A percentile compares a stretch with the other conserved stretches of the same genome.
Conservation (phyloP, 1,140 invertebrate species). For the Protaetia brevitarsis region DNA sequence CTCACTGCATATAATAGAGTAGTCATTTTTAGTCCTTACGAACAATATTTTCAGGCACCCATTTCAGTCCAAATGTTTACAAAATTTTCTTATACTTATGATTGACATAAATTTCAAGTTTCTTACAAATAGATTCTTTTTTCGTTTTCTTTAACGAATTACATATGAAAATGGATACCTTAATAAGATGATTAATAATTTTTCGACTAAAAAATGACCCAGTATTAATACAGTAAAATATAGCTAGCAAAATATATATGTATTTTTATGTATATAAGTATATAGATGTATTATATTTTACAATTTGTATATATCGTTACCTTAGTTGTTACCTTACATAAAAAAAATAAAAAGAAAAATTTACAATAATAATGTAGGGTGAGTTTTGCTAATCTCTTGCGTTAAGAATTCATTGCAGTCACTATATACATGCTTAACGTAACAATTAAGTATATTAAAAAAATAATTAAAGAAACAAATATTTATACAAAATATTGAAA, state of each 20-base stretch:
- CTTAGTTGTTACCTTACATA: background rate
- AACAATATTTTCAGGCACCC: conserved; percentile 37
- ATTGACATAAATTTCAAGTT: conserved; percentile 34
- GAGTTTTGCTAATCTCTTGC: background rate
- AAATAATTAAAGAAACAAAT: background rate
- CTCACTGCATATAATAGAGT: conserved; percentile 25
- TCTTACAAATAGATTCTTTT: conserved; percentile 20
- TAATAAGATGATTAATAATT: conserved; percentile 7
- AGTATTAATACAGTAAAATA: conserved; percentile 25
- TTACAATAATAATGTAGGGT: background rate
- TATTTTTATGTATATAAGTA: background rate
- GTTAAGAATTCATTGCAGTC: conserved; percentile 2
- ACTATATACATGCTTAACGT: background rate
- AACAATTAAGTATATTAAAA: background rate
- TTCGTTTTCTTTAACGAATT: conserved; percentile 17
- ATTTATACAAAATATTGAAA: background rate
- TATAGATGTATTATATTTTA: background rate
- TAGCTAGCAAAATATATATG: conserved; percentile 25
- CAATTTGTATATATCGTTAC: background rate
- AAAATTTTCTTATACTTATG: conserved; percentile 28
- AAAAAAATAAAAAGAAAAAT: background rate
- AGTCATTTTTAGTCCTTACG: conserved; percentile 27
- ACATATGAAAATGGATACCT: conserved; percentile 26
- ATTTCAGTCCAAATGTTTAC: conserved; percentile 45
- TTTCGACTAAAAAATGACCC: conserved; percentile 22